phyloP scores from a whole-genome alignment of 1,140 invertebrate species.

The Pseudomyrmex sp. region DNA sequence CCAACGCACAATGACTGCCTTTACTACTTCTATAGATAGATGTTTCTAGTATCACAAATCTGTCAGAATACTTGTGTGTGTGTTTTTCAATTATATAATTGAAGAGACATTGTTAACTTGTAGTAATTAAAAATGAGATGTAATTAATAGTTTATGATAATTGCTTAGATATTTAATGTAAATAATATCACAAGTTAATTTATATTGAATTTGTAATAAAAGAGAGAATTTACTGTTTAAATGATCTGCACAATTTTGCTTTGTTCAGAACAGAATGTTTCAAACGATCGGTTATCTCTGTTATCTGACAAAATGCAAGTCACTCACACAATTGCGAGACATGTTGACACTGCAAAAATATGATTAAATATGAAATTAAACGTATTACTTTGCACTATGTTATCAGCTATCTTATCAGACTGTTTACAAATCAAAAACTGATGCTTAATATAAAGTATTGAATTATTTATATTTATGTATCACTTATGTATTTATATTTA shows the following conservation, averaged over 20 bases:
- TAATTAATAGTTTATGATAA: too few relatives aligned
- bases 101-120: too few relatives aligned
- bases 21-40: not conserved
- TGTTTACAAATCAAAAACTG: not conserved
- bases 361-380: not conserved
- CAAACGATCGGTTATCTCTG: not conserved
- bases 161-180: not conserved
- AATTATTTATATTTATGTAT: not conserved
- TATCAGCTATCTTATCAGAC: constrained; percentile 8
- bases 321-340: not conserved
- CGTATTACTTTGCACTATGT: not conserved
- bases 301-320: not conserved
- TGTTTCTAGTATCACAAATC: not conserved
- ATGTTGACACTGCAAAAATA: not conserved
- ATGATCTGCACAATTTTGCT: not conserved
- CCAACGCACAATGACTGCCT: not conserved
- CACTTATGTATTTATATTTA: too few relatives aligned
- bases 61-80: too few relatives aligned
- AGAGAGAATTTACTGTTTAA: not conserved
- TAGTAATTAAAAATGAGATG: too few relatives aligned
- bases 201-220: not conserved
- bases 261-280: not conserved
- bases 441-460: not conserved
- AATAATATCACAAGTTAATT: not conserved
- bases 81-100: too few relatives aligned